phyloP scores from a whole-genome alignment of 2,113 vertebrate species.

The Siphamia tubifer region DNA sequence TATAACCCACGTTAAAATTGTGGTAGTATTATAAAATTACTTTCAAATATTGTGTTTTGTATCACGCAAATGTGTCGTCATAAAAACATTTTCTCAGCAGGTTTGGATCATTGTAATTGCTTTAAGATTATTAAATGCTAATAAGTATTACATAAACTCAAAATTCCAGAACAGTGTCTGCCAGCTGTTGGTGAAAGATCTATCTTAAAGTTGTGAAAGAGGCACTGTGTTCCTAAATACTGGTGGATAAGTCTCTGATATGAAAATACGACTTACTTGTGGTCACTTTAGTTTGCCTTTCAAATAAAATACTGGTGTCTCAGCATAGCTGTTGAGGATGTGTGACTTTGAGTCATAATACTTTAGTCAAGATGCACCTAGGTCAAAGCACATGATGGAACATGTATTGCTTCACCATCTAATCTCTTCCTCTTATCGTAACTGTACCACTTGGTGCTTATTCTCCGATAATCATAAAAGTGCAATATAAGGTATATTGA shows the following conservation, averaged over 20 bases:
- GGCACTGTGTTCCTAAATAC: conserved; percentile 4
- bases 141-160: not conserved
- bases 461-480: not conserved
- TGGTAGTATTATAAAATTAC: too few relatives aligned
- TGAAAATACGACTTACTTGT: not conserved
- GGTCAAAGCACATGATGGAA: conserved; percentile 11
- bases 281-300: conserved; percentile 9
- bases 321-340: conserved; percentile 38
- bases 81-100: too few relatives aligned
- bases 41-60: too few relatives aligned
- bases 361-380: conserved; percentile 2
- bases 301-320: conserved; percentile 22
- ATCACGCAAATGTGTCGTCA: too few relatives aligned
- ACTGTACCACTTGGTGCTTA: not conserved
- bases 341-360: conserved; percentile 64
- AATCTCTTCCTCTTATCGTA: conserved; percentile 44
- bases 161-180: not conserved
- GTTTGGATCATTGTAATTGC: too few relatives aligned
- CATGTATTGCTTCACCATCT: conserved; percentile 28
- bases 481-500: not conserved
- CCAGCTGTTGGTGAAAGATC: conserved; percentile 4
- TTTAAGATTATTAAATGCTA: not conserved
- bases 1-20: too few relatives aligned
- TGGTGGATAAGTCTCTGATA: not conserved
- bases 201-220: conserved; percentile 35